Base-by-base conservation (phyloP, 2,888 invertebrate species). In the Cephus pulcher region DNA sequence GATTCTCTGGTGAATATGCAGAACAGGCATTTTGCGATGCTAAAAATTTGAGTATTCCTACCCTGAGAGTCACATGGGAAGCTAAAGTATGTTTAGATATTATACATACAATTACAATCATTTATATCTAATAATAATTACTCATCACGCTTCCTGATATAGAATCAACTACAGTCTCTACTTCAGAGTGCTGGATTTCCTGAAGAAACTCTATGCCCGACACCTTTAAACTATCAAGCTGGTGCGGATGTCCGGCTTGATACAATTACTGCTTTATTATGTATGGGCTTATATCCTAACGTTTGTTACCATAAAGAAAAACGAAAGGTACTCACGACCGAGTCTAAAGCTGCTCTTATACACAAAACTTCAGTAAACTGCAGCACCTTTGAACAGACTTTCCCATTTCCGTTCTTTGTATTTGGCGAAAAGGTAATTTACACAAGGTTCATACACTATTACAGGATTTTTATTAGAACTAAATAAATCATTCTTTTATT, bases 331-430 rank as follows among this genome's bases (percentile, higher is more conserved):
- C 92, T 98, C 76, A 99, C 99, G 1, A 97, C 97, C 0, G 99
- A 99, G 92, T 97, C 98, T 78, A 98, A 98, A 90, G 95, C 97
- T 0, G 99, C 99, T 0, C 93, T 99, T 2, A 96, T 99, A 81
- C 98, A 99, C 92, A 99, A 99, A 92, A 97, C 98, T 0, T 99
- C 99, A 0, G 98, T 99, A 4, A 98, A 99, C 93, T 98, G 97
- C 91, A 96, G 95, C 86, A 97, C 96, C 89, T 93, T 94, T 76
- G 96, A 96, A 75, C 95, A 96, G 79, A 94, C 94, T 82, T 99
- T 99, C 89, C 96, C 97, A 0, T 98, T 97, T 82, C 99, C 99
- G 0, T 96, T 98, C 91, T 98, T 99, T 90, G 97, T 99, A 78
- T 99, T 99, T 91, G 98, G 99, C 0, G 99, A 99, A 93, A 99